phyloP scores from a whole-genome alignment of 2,797 vertebrate species.

The Alca torda region DNA sequence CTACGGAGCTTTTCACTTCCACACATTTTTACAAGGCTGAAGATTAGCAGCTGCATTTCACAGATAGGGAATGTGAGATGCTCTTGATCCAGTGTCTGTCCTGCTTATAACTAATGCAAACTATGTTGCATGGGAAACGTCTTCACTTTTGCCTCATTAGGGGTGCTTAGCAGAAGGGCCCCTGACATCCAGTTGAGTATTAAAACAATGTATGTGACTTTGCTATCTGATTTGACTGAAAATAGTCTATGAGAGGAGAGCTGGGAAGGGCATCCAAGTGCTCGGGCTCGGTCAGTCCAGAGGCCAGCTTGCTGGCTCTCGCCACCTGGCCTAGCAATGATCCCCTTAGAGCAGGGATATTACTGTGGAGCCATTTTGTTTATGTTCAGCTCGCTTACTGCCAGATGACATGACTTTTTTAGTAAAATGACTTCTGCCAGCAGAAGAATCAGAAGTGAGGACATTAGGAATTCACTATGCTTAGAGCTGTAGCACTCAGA shows the following conservation, averaged over 20 bases:
- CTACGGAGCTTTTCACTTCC: background rate
- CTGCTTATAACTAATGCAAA: background rate
- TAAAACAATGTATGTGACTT: background rate
- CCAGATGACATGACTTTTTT: background rate
- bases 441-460: background rate
- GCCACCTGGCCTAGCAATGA: background rate
- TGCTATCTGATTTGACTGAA: background rate
- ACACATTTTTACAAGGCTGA: background rate
- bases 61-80: background rate
- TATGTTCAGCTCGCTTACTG: background rate
- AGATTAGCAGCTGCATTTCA: background rate
- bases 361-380: background rate
- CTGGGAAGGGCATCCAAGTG: background rate
- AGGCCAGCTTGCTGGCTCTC: background rate
- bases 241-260: background rate
- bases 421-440: background rate
- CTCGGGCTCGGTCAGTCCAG: background rate
- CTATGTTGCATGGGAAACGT: fast-evolving
- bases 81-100: background rate
- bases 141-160: background rate
- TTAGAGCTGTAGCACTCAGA: background rate
- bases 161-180: background rate
- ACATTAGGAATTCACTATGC: background rate
- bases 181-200: background rate
- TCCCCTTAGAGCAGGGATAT: background rate